Conservation (phyloP, 2,888 invertebrate species). For the Pristionchus arcanus region DNA sequence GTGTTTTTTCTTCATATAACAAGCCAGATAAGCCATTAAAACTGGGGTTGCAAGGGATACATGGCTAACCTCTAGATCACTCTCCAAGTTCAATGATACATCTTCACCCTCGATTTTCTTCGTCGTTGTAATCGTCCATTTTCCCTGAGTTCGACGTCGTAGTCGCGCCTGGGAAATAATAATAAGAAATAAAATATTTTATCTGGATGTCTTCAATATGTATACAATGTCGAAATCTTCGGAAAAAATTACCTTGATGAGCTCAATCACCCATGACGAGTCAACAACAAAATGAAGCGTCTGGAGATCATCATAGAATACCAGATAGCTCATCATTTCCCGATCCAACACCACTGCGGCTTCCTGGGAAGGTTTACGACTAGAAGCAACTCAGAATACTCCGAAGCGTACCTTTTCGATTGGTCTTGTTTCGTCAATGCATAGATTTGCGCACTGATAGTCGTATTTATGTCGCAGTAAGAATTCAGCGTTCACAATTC, state of each 20-base stretch:
- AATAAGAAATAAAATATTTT: no score
- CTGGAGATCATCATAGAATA: not conserved
- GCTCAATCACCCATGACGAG: not conserved
- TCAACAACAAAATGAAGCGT: not conserved
- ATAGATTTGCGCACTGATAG: no score
- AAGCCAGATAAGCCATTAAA: no score
- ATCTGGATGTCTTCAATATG: no score
- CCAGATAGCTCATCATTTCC: not conserved
- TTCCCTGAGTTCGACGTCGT: not conserved
- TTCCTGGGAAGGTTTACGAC: no score
- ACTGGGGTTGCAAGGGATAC: no score
- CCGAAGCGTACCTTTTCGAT: no score
- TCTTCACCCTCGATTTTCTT: not conserved
- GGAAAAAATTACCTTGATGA: not conserved
- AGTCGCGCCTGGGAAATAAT: not conserved
- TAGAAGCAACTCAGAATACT: no score
- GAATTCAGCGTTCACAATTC: not conserved
- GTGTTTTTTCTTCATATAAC: no score
- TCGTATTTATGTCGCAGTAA: not conserved
- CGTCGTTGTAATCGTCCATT: not conserved
- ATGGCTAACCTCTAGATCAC: not conserved
- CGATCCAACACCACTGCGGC: not conserved
- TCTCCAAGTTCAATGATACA: not conserved
- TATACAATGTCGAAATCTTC: no score
- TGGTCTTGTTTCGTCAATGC: no score